Conservation (phyloP, 2,888 invertebrate species). For the Lasioglossum villosulum region DNA sequence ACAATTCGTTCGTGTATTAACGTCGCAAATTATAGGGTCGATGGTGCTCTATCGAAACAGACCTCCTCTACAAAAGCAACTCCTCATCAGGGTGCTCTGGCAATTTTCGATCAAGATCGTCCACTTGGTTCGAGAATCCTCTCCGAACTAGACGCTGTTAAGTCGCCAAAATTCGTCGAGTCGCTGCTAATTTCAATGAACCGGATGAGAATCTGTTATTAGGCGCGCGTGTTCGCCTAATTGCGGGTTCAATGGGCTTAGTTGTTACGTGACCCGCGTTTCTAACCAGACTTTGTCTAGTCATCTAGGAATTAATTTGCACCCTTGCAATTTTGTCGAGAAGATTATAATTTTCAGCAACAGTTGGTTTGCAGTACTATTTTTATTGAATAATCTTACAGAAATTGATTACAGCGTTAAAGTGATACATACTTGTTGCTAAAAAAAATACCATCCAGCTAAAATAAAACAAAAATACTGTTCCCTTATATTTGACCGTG, state of each 20-base stretch:
- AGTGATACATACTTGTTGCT: background rate
- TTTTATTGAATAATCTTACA: background rate
- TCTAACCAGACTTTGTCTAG: background rate
- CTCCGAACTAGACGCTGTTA: constrained; percentile 39
- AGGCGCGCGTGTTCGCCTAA: constrained; percentile 54
- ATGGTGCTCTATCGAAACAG: constrained; percentile 36
- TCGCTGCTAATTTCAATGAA: constrained; percentile 64
- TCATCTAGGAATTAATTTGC: background rate
- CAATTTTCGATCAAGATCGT: constrained; percentile 71
- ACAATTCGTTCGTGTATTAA: constrained; percentile 59
- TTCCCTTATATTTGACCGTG: background rate
- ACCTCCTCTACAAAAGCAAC: background rate
- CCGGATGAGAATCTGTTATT: constrained; percentile 51
- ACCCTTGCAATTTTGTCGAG: background rate
- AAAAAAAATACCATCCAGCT: background rate
- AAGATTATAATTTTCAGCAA: background rate
- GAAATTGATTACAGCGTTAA: background rate
- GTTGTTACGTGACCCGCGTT: constrained; percentile 47
- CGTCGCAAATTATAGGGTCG: constrained; percentile 74
- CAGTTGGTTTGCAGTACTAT: background rate
- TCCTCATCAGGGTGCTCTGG: constrained; percentile 60
- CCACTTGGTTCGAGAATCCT: background rate
- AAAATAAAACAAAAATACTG: background rate
- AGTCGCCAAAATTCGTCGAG: constrained; percentile 51
- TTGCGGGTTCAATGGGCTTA: constrained; percentile 37